phyloP scores from a whole-genome alignment of 64 coral and sea anemone species.

The Stylophora pistillata region DNA sequence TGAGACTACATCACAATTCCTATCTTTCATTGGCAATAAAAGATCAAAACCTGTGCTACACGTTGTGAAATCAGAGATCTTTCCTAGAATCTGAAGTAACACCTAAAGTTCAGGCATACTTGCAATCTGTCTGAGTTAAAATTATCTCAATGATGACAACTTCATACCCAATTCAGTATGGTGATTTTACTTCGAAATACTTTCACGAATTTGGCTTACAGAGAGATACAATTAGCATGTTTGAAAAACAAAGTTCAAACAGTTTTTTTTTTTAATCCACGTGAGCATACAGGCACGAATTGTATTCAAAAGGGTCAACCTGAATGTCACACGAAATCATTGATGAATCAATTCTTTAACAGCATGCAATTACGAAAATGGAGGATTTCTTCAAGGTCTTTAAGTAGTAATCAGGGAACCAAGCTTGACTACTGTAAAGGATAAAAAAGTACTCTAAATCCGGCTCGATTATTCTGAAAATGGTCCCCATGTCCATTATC shows the following conservation, averaged over 20 bases:
- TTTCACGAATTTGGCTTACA: neutral
- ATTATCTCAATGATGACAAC: neutral
- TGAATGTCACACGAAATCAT: slow-evolving; percentile 15
- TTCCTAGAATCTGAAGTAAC: neutral
- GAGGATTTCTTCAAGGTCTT: neutral
- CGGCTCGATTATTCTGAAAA: too few relatives aligned
- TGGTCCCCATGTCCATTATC: too few relatives aligned
- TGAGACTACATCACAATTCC: neutral
- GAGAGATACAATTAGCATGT: neutral
- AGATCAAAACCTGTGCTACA: neutral
- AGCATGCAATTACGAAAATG: neutral
- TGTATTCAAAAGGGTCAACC: neutral
- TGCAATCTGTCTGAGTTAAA: neutral
- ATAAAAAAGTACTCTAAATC: too few relatives aligned
- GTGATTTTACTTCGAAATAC: neutral
- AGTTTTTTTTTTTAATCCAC: neutral
- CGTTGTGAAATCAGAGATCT: neutral
- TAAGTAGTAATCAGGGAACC: neutral
- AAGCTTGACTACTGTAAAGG: too few relatives aligned
- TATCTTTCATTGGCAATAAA: neutral
- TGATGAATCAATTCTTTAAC: neutral
- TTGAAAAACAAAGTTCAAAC: neutral
- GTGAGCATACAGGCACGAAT: neutral
- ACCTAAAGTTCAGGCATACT: neutral
- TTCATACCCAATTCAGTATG: neutral